Evolutionary conservation across 2,888 invertebrate genomes (phyloP).

Genomic region (Ypsolopha scabrella): DNA sequence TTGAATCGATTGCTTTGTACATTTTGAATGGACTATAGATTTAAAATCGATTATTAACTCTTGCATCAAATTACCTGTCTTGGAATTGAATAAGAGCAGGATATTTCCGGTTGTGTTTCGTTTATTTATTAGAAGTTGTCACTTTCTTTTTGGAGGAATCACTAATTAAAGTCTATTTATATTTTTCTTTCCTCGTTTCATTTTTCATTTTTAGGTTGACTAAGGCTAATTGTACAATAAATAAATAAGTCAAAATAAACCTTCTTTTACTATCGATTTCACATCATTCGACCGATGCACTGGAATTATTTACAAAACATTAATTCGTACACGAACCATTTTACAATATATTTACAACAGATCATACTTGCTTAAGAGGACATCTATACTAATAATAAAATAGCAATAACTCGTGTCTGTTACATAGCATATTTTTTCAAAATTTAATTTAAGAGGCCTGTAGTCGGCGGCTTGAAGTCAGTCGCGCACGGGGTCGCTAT

Average conservation of each 20-base stretch:
- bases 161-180: conserved; percentile 51
- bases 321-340: too few species aligned
- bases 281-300: too few species aligned
- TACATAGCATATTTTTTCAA: too few species aligned
- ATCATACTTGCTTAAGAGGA: too few species aligned
- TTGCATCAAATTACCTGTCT: neutral
- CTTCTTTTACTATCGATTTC: too few species aligned
- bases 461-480: too few species aligned
- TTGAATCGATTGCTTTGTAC: neutral
- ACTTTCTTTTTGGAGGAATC: conserved; percentile 31
- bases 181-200: conserved; percentile 44
- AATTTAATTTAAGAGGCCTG: too few species aligned
- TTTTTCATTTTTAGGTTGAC: conserved; percentile 23
- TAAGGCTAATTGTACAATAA: conserved; percentile 11
- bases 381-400: too few species aligned
- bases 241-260: neutral
- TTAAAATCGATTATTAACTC: neutral
- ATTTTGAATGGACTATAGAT: neutral
- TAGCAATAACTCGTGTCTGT: too few species aligned
- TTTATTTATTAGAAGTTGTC: conserved; percentile 7
- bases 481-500: too few species aligned
- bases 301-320: too few species aligned
- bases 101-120: neutral
- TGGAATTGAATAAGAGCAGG: neutral
- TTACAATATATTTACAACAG: too few species aligned